A percentile compares a stretch with the other conserved stretches of the same genome.
These are phyloP conservation scores for Teleogryllus occipitalis DNA, from an alignment of 1,140 invertebrate genomes.

Conservation along the genomic window DNA sequence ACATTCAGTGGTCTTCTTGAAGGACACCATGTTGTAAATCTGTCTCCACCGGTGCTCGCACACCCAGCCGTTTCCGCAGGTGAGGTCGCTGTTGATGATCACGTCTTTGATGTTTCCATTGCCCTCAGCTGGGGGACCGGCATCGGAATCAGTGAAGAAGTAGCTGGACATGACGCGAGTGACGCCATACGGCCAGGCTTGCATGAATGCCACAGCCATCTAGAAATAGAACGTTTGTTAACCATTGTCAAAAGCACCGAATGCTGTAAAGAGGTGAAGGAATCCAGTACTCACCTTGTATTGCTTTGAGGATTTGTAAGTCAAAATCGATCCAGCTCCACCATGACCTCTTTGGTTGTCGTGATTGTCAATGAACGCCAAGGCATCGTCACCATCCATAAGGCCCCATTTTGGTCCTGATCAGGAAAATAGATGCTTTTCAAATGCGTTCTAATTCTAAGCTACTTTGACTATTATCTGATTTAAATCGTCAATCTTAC, in stretches of 20 bases:
- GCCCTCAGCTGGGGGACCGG: conserved; percentile 55
- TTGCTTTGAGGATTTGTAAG: conserved; percentile 45
- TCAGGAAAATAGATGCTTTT: too few relatives aligned
- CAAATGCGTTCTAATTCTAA: too few relatives aligned
- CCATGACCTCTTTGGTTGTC: conserved; percentile 53
- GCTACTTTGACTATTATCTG: too few relatives aligned
- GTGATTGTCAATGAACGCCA: conserved; percentile 50
- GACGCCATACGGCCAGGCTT: conserved; percentile 67
- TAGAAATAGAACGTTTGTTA: conserved; percentile 37
- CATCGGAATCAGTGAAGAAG: conserved; percentile 40
- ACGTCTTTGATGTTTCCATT: conserved; percentile 56
- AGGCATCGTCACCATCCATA: conserved; percentile 30
- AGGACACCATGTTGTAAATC: conserved; percentile 71
- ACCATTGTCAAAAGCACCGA: too few relatives aligned
- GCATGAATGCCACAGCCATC: conserved; percentile 69
- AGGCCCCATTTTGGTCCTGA: conserved; percentile 36
- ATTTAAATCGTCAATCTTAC: conserved; percentile 20
- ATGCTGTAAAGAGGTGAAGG: too few relatives aligned
- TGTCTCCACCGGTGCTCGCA: conserved; percentile 84
- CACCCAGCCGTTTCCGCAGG: conserved; percentile 72
- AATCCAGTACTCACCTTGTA: conserved; percentile 45
- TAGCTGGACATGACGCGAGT: conserved; percentile 70
- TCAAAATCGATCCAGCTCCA: conserved; percentile 48
- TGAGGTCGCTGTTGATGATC: conserved; percentile 51
- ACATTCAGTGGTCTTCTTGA: conserved; percentile 31